Base-by-base conservation (phyloP, 2,888 invertebrate genomes). In the Meandrusa payeni region DNA sequence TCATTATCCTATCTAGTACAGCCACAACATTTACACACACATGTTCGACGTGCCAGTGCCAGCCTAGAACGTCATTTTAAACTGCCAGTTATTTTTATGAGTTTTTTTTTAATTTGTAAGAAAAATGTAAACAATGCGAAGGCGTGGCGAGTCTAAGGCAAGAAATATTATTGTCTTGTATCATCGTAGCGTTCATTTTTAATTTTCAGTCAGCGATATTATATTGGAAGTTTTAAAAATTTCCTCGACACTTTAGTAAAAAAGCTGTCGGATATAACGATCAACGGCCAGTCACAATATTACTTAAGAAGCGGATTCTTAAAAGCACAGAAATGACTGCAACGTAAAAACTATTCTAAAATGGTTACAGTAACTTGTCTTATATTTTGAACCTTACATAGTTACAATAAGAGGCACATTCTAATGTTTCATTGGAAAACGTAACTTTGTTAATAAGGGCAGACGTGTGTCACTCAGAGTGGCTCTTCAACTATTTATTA, bases 401-500 rank as follows among this genome's bases (percentile, higher is more conserved):
- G n/a, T n/a, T n/a, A n/a, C n/a, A n/a, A n/a, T n/a, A 15, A 0
- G 2, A 5, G 4, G 12, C 2, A 17, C 1, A 19, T 10, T 0
- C 7, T 20, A 28, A 17, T 2, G 13, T 39, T 36, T 5, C 9
- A 3, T 5, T 15, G 29, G 33, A 20, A 42, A 19, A 27, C 15
- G 9, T 45, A 26, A 46, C 19, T 37, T 47, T 31, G 48, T 47
- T 28, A 24, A 48, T 32, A 47, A 34, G 39, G 42, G 31, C 20
- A 22, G 41, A 45, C 45, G 44, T 48, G 50, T 49, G 58, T 55
- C 54, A 57, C 52, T 56, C 48, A 56, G 58, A 63, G 55, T 58
- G 57, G 54, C 53, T 58, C 55, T 55, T 51, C 56, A 52, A 46
- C 56, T 64, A 59, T 61, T 61, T 62, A 64, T 66, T 64, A 61